These are phyloP conservation scores for Uloborus plumipes DNA, from an alignment of 2,888 invertebrate species.

Conservation along the genomic window DNA sequence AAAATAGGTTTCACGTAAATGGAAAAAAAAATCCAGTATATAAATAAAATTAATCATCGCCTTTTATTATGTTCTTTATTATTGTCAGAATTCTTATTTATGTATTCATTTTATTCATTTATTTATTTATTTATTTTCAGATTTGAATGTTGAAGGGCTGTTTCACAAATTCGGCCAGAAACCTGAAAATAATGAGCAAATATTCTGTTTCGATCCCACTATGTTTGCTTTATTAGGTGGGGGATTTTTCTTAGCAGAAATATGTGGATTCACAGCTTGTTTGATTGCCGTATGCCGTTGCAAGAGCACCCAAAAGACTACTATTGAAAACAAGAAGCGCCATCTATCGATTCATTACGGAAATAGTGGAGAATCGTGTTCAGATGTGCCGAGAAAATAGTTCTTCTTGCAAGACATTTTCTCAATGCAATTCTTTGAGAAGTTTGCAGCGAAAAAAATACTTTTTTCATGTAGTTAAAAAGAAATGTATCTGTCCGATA, in stretches of 20 bases:
- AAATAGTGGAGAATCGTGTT: conserved; percentile 34
- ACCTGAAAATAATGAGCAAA: conserved; percentile 18
- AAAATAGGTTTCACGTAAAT: no score
- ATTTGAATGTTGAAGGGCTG: conserved; percentile 4
- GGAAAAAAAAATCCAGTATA: no score
- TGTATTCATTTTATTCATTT: not conserved
- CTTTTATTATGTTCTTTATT: not conserved
- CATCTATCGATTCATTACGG: conserved; percentile 58
- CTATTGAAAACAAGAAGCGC: conserved; percentile 34
- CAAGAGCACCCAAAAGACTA: conserved; percentile 66
- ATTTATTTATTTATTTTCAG: not conserved
- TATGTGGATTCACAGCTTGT: conserved; percentile 62
- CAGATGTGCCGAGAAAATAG: no score
- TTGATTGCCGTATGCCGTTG: conserved; percentile 50
- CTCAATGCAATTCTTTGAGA: no score
- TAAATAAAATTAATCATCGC: not conserved
- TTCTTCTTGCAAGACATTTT: no score
- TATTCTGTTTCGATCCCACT: conserved; percentile 66
- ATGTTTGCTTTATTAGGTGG: conserved; percentile 64
- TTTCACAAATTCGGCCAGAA: conserved; percentile 25
- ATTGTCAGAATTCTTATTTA: no score
- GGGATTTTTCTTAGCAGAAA: conserved; percentile 62
- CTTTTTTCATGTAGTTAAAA: no score
- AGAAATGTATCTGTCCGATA: no score
- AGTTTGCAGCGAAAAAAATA: no score